Conservation (phyloP, 2,888 invertebrate genomes). For the Ethmia dodecea region DNA sequence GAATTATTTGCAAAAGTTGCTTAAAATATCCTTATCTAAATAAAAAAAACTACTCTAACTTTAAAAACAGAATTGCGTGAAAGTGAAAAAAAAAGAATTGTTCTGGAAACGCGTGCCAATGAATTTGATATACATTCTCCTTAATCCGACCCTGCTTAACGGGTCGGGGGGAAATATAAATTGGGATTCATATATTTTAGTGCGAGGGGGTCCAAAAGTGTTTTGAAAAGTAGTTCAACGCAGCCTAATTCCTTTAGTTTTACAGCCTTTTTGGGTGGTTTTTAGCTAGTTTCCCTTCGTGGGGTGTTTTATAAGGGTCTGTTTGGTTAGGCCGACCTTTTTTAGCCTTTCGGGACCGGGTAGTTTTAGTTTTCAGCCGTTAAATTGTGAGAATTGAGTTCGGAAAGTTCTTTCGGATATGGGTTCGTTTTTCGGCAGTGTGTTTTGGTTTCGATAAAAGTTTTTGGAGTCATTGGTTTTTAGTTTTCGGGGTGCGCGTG, state of each 20-base stretch:
- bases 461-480: too few relatives aligned
- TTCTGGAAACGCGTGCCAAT: background rate
- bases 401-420: constrained; percentile 44
- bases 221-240: constrained; percentile 73
- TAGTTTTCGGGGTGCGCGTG: too few relatives aligned
- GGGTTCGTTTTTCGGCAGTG: constrained; percentile 33
- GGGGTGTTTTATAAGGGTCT: constrained; percentile 71
- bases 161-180: constrained; percentile 65
- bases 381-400: constrained; percentile 55
- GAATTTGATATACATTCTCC: constrained; percentile 2
- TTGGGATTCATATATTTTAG: constrained; percentile 74
- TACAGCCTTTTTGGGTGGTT: constrained; percentile 74
- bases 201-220: constrained; percentile 55
- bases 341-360: constrained; percentile 59
- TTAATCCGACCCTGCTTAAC: constrained; percentile 34
- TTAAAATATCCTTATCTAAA: background rate
- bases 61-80: too few relatives aligned
- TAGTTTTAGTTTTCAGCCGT: constrained; percentile 60
- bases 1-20: background rate
- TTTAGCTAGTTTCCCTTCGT: constrained; percentile 46
- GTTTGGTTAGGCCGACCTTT: constrained; percentile 76
- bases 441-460: background rate
- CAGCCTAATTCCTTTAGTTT: constrained; percentile 75
- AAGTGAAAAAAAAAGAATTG: too few relatives aligned
- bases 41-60: too few relatives aligned